These are phyloP conservation scores for Oegoconia quadripuncta DNA, from an alignment of 2,888 invertebrate species.

Conservation along the genomic window DNA sequence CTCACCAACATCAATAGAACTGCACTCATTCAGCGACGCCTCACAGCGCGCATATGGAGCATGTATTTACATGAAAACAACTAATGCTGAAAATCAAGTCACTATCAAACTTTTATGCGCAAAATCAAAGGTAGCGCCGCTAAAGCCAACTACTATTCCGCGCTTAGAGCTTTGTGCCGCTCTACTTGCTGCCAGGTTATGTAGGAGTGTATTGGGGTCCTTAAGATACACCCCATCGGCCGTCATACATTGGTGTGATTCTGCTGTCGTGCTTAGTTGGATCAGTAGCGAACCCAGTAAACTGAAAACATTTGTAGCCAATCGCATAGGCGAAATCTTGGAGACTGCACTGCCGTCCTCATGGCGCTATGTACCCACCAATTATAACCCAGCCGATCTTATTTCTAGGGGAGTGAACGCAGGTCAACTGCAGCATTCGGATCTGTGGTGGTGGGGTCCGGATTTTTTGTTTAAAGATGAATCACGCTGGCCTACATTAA, in stretches of 20 bases:
- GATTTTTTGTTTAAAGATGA: conserved; percentile 16
- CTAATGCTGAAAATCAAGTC: conserved; percentile 7
- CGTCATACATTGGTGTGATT: conserved; percentile 6
- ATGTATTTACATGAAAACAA: conserved; percentile 26
- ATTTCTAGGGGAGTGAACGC: conserved; percentile 21
- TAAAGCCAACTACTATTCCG: conserved; percentile 13
- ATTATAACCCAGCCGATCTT: conserved; percentile 23
- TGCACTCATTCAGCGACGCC: conserved; percentile 34
- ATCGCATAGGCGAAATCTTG: conserved; percentile 19
- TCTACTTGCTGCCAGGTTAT: conserved; percentile 10
- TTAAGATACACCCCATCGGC: conserved; percentile 1
- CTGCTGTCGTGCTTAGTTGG: conserved; percentile 25
- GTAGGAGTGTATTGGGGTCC: conserved; percentile 6
- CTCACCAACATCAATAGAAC: conserved; percentile 17
- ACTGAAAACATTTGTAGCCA: conserved; percentile 26
- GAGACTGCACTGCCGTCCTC: conserved; percentile 15
- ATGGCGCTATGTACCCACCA: conserved; percentile 26
- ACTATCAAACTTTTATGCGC: conserved; percentile 16
- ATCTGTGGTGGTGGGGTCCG: conserved; percentile 23
- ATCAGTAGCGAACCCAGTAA: conserved; percentile 17
- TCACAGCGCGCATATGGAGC: conserved; percentile 27
- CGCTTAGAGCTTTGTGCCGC: conserved; percentile 14
- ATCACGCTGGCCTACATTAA: conserved; percentile 17
- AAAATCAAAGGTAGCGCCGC: conserved; percentile 14
- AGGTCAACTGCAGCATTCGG: not conserved